Percentiles rank a stretch among this genome's conserved stretches.
Conservation (phyloP, 2,113 vertebrate species). For the Callospermophilus lateralis region DNA sequence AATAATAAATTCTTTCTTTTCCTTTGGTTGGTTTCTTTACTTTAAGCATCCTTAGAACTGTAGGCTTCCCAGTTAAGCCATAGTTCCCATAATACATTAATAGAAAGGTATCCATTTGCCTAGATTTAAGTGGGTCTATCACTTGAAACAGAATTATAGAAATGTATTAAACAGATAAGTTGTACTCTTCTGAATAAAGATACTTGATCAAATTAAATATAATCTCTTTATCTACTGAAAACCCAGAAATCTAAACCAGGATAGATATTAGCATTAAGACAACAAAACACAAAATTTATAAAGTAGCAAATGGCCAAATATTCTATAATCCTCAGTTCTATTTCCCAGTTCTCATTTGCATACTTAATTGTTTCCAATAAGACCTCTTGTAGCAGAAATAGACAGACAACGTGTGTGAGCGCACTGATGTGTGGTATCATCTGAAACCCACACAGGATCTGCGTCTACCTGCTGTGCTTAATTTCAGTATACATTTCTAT, state of each 20-base stretch:
- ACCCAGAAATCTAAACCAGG: neutral
- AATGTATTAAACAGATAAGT: neutral
- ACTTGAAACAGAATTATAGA: neutral
- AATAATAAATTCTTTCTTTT: neutral
- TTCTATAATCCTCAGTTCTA: neutral
- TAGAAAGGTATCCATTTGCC: neutral
- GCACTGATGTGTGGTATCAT: constrained; percentile 50
- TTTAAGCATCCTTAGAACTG: neutral
- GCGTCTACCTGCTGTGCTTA: constrained; percentile 69
- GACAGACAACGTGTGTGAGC: constrained; percentile 41
- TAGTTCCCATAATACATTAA: neutral
- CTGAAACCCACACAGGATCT: constrained; percentile 67
- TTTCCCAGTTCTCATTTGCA: constrained; percentile 56
- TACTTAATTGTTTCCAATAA: constrained; percentile 68
- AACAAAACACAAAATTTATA: neutral
- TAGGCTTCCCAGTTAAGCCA: neutral
- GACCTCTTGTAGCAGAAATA: constrained; percentile 54
- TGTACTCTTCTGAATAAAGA: neutral
- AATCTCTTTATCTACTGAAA: neutral
- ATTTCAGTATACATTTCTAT: constrained; percentile 60
- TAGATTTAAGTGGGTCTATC: neutral
- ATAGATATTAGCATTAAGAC: neutral
- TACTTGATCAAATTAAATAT: neutral
- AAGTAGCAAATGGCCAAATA: constrained; percentile 36
- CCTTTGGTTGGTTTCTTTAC: neutral